These are phyloP conservation scores for Drosophila mauritiana DNA, from an alignment of 1,140 invertebrate genomes.

Conservation along the genomic window DNA sequence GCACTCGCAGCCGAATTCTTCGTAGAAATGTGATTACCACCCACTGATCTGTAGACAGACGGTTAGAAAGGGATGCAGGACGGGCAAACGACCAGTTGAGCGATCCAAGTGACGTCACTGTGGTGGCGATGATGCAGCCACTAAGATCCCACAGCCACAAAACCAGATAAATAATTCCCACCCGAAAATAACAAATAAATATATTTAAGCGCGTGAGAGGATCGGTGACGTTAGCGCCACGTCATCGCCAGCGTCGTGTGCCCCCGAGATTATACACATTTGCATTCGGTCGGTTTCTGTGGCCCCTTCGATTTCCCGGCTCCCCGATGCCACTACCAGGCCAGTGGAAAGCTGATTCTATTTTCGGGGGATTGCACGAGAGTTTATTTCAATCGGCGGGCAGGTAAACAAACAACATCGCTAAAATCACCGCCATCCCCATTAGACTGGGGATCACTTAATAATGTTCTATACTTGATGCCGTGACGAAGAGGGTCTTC, in stretches of 20 bases:
- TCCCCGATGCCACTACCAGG: conserved; percentile 17
- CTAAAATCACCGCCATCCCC: conserved; percentile 39
- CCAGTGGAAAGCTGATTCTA: conserved; percentile 43
- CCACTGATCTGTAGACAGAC: conserved; percentile 24
- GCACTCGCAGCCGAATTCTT: conserved; percentile 46
- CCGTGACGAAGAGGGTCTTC: conserved; percentile 52
- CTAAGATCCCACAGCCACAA: conserved; percentile 12
- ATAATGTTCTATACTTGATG: conserved; percentile 71
- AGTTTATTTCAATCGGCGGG: conserved; percentile 44
- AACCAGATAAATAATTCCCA: conserved; percentile 11
- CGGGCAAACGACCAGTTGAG: conserved; percentile 9
- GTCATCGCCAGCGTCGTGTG: conserved; percentile 52
- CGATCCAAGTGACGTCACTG: conserved; percentile 54
- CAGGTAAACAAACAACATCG: conserved; percentile 64
- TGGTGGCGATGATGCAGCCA: conserved; percentile 27
- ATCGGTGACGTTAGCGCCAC: conserved; percentile 62
- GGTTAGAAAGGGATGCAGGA: neutral
- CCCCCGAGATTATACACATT: conserved; percentile 27
- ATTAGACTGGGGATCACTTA: conserved; percentile 52
- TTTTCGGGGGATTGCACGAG: conserved; percentile 72
- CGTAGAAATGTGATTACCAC: conserved; percentile 44
- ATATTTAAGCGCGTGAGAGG: conserved; percentile 3
- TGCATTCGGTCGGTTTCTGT: conserved; percentile 9
- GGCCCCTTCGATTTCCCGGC: neutral
- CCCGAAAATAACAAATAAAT: conserved; percentile 25